Conservation (phyloP, 2,888 invertebrate genomes). For the Melanostoma mellinum region DNA sequence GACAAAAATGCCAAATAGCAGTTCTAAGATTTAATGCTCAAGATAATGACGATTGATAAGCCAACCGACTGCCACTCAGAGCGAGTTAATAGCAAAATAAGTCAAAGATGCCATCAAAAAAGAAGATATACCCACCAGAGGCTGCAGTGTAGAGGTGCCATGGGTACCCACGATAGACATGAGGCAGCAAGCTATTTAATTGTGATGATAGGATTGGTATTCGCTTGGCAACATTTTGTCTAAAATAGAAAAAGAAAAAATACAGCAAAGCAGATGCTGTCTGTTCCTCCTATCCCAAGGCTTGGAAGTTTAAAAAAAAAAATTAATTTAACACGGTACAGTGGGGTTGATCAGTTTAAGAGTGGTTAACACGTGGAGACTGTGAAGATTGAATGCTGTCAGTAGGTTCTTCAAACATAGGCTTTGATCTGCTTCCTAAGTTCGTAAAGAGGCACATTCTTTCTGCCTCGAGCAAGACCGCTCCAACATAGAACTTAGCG, state of each 20-base stretch:
- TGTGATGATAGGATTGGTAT: constrained; percentile 50
- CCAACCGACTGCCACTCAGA: constrained; percentile 21
- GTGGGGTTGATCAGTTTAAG: constrained; percentile 19
- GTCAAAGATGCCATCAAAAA: constrained; percentile 46
- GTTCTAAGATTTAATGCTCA: constrained; percentile 41
- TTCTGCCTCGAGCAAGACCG: too few species aligned
- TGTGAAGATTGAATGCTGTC: too few species aligned
- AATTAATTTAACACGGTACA: background rate
- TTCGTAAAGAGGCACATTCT: too few species aligned
- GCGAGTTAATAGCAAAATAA: constrained; percentile 47
- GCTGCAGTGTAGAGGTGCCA: background rate
- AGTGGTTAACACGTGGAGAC: too few species aligned
- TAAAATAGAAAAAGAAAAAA: constrained; percentile 1
- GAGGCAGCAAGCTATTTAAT: constrained; percentile 44
- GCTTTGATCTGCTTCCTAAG: too few species aligned
- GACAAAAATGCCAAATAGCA: constrained; percentile 51
- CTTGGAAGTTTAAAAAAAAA: background rate
- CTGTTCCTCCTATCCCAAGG: constrained; percentile 24
- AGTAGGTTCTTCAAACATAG: too few species aligned
- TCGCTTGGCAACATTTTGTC: constrained; percentile 33
- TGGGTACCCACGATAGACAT: constrained; percentile 11
- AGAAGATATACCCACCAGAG: background rate
- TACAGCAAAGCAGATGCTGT: constrained; percentile 4
- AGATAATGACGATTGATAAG: constrained; percentile 59
- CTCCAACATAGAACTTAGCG: too few species aligned